Percentiles rank a stretch among this genome's conserved stretches.
These are phyloP conservation scores for Aporrectodea caliginosa DNA, from an alignment of 1,140 invertebrate genomes.

Conservation along the genomic window DNA sequence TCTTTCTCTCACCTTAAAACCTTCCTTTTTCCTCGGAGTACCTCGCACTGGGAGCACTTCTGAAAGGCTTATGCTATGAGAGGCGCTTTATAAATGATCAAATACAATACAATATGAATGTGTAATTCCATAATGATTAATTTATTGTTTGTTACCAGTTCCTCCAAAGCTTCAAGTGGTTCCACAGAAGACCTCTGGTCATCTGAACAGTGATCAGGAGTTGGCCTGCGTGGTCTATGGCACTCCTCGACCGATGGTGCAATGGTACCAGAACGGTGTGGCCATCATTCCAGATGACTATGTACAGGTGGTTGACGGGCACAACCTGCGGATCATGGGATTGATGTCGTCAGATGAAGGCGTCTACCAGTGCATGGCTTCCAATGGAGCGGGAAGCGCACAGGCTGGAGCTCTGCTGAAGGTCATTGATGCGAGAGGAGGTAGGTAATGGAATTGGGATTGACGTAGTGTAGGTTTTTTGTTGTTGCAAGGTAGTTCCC, in stretches of 20 bases:
- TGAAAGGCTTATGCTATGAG: too few relatives aligned
- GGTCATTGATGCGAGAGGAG: not conserved
- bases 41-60: too few relatives aligned
- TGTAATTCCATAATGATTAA: too few relatives aligned
- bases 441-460: too few relatives aligned
- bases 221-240: slow-evolving; percentile 78
- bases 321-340: slow-evolving; percentile 79
- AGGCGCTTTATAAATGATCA: too few relatives aligned
- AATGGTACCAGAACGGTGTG: slow-evolving; percentile 89
- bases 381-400: slow-evolving; percentile 78
- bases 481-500: too few relatives aligned
- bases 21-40: too few relatives aligned
- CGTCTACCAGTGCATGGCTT: slow-evolving; percentile 85
- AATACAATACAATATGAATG: too few relatives aligned
- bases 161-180: slow-evolving; percentile 69
- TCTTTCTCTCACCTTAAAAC: too few relatives aligned
- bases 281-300: slow-evolving; percentile 78
- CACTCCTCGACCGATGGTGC: slow-evolving; percentile 71
- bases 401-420: slow-evolving; percentile 74
- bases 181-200: slow-evolving; percentile 68
- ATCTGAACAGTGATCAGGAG: slow-evolving; percentile 77
- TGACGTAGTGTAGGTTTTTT: too few relatives aligned
- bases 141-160: too few relatives aligned
- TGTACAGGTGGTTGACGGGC: slow-evolving; percentile 59
- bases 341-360: slow-evolving; percentile 78